Evolutionary conservation across 2,888 invertebrate genomes (phyloP), one percentile per base, ranked within the genome.

Genomic region (Serrognathus titanus): DNA sequence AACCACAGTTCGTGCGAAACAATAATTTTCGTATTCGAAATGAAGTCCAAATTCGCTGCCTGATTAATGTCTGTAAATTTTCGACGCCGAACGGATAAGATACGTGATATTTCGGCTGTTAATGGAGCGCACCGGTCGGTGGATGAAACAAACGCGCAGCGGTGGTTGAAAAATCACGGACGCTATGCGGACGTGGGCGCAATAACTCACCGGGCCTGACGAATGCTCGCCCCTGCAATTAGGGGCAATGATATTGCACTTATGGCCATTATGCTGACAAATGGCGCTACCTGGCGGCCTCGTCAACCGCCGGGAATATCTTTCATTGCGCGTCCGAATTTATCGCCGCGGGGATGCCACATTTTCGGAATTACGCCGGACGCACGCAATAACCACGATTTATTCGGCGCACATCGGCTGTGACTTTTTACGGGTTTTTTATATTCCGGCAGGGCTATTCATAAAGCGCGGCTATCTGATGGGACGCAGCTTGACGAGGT

Each of bases 241-340:
- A 68, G 64, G 64, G 64, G 64, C 69, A 66, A 67, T 69, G 69
- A 69, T 68, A 68, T 66, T 69, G 69, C 68, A 68, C 64, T 69
- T 69, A 65, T 68, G 59, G 59, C 67, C 64, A 66, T 67, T 68
- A 67, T 63, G 56, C 64, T 64, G 66, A 66, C 53, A 57, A 57
- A 57, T 53, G 57, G 49, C 39, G 53, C 53, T 53, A 57, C 57
- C 57, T 57, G 57, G 47, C 40, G 39, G 46, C 10, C 47, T 46
- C 40, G 39, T 51, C 46, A 39, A n/a, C 47, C 39, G 37, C 31
- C 31, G 39, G 24, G 31, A 53, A 48, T 40, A 53, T 24, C 51
- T 41, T 41, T 51, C 37, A 41, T 45, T 36, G 43, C 20, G 36
- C 43, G 35, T 52, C 45, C 12, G n/a, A 40, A 41, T 16, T 41